Base-by-base conservation (phyloP, 1,140 invertebrate genomes). In the Neodiprion virginianus region DNA sequence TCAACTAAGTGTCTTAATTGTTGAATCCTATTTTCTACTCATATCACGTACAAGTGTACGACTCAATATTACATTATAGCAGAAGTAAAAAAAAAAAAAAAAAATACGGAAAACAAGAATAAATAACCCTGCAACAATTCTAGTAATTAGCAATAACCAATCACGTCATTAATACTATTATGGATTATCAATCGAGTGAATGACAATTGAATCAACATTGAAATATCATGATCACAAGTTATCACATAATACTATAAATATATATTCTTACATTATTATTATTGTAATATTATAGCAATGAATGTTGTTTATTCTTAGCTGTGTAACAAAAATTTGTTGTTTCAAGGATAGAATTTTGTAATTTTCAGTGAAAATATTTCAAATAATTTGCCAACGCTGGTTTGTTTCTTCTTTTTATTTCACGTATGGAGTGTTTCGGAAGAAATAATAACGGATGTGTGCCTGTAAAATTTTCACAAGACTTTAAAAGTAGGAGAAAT, bases 191-290 rank as follows among this genome's bases (percentile, higher is more conserved):
- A 40, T 40, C 28, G 28, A 28, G 47, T 72, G 14, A 21, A 71
- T 71, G 12, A 71, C 65, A 49, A 71, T 50, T 17, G 48, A 71
- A 40, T 40, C 14, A 71, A 40, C 49, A 49, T 49, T 53, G 14
- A 28, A 40, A 72, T 53, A 66, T 72, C 1, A 66, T 50, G 70
- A 72, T 48, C 61, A 66, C 12, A 21, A 40, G 65, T 28, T n/a
- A 67, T 72, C 48, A 21, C 53, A 61, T 66, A 77, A 72, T 69
- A 75, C 69, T 23, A 76, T 78, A 79, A 76, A 83, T 80, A 82
- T 81, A 84, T 84, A 84, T 84, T 85, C 82, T 85, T 84, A 83
- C 79, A 84, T 80, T 81, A 80, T 79, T 53, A 82, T 61, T 61
- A 61, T 61, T 17, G 28, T 40, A 40, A 40, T 40, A 61, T 61